Base-by-base conservation (phyloP, 1,140 invertebrate genomes). In the Brachionus rubens region DNA sequence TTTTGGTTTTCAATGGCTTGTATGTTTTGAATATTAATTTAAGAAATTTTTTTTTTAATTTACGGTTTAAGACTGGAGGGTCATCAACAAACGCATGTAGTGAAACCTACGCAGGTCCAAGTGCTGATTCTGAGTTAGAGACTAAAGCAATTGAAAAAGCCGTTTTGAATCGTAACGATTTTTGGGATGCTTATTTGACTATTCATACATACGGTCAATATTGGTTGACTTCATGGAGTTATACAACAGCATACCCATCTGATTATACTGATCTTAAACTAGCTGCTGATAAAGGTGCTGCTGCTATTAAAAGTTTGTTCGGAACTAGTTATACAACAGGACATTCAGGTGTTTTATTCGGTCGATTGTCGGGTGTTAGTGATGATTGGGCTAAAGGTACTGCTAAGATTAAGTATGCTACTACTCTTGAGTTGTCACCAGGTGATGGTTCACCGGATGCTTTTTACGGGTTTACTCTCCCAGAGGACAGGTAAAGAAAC, bases 361-460 rank as follows among this genome's bases (percentile, higher is more conserved):
- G 68, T 36, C 19, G 43, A 40, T 40, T 72, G 0, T 56, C 72
- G 9, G 81, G 81, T 24, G 80, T 78, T 5, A 77, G 76, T n/a
- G 81, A 82, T 28, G 82, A 83, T 65, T 83, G 79, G 78, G 80
- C 82, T 1, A 82, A 85, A 47, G 81, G 81, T 21, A 76, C 75
- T 3, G 79, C 80, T 19, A 82, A 83, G 10, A 79, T 86, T 7
- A 84, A 83, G 75, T 86, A 84, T 76, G 77, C 82, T 2, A 86
- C 83, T 79, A 86, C 85, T 0, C 77, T 86, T 4, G 85, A 86
- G 77, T 54, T 82, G 46, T 77, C 77, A 43, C 80, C 80, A 5
- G 65, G 68, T n/a, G 50, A 76, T 26, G 36, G 19, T 12, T 36
- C 4, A 30, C 1, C 48, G 10, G 48, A 54, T 33, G 33, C 48